These are phyloP conservation scores for Mycogona germanica DNA, from an alignment of 2,888 invertebrate genomes.

Conservation along the genomic window DNA sequence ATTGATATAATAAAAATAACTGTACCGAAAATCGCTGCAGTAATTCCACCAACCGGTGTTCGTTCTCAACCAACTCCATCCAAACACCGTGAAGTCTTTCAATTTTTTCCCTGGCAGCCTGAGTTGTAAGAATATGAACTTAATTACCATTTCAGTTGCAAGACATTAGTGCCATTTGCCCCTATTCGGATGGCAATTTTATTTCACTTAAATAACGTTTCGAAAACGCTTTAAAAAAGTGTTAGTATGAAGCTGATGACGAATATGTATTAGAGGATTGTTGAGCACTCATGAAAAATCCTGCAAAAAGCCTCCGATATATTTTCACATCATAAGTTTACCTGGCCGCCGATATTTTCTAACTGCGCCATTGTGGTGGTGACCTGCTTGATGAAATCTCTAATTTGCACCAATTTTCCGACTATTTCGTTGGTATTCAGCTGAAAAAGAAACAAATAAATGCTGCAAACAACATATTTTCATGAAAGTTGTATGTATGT, in stretches of 20 bases:
- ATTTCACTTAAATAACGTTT: no score
- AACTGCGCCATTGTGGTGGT: slow-evolving; percentile 13
- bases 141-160: no score
- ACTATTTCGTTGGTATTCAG: slow-evolving; percentile 44
- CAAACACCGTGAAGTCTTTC: slow-evolving; percentile 7
- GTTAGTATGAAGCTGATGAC: no score
- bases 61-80: slow-evolving; percentile 10
- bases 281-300: no score
- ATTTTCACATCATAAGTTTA: background rate
- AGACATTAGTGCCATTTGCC: no score
- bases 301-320: no score
- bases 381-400: slow-evolving; percentile 44
- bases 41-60: slow-evolving; percentile 7
- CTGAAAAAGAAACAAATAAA: slow-evolving; percentile 9
- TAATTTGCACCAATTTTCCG: slow-evolving; percentile 53
- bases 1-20: background rate
- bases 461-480: no score
- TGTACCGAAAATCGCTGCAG: slow-evolving; percentile 5
- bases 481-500: no score
- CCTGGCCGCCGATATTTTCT: slow-evolving; percentile 15
- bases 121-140: no score
- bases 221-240: no score
- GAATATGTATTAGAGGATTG: no score
- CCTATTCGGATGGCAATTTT: no score
- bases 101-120: slow-evolving; percentile 11